These are phyloP conservation scores for Hydriomena furcata DNA, from an alignment of 2,888 invertebrate genomes.

Conservation along the genomic window DNA sequence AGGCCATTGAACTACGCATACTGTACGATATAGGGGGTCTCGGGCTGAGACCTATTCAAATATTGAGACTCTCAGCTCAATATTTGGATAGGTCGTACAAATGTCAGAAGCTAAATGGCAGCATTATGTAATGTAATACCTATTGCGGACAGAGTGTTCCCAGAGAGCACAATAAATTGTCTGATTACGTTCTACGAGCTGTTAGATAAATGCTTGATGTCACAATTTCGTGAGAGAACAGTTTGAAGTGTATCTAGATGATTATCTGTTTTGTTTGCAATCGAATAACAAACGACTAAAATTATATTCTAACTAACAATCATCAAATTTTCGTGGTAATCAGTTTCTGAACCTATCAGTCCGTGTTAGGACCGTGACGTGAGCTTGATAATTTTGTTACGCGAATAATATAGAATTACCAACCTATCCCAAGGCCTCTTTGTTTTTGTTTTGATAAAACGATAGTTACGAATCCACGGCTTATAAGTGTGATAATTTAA, in stretches of 20 bases:
- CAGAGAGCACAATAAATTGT: slow-evolving; percentile 3
- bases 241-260: neutral
- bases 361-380: too few relatives aligned
- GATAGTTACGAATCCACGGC: neutral
- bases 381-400: too few relatives aligned
- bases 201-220: slow-evolving; percentile 8
- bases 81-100: slow-evolving; percentile 26
- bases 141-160: slow-evolving; percentile 5
- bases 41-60: too few relatives aligned
- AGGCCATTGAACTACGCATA: too few relatives aligned
- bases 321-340: too few relatives aligned
- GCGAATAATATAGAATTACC: neutral
- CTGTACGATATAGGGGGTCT: neutral
- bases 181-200: slow-evolving; percentile 5
- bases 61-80: too few relatives aligned
- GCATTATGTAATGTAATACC: slow-evolving; percentile 9
- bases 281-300: too few relatives aligned
- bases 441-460: slow-evolving; percentile 2
- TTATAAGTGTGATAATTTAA: neutral
- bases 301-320: too few relatives aligned
- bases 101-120: slow-evolving; percentile 16
- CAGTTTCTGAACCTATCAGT: too few relatives aligned
- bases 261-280: neutral
- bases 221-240: slow-evolving; percentile 6
- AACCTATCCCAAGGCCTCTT: neutral